Evolutionary conservation across 2,797 vertebrate species (phyloP).

Genomic region (Girardinus metallicus): DNA sequence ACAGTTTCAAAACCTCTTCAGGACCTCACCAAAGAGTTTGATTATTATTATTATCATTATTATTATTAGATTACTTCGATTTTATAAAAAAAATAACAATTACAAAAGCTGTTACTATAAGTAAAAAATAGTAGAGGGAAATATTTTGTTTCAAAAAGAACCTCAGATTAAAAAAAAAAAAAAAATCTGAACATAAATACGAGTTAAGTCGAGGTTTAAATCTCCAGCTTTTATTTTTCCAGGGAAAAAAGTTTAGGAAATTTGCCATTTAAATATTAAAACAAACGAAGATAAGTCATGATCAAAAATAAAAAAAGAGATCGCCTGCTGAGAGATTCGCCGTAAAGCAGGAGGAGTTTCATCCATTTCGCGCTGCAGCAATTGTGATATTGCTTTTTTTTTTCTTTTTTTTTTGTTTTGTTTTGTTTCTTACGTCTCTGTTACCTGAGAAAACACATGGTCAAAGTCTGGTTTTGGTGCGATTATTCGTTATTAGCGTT

Average conservation of each 20-base stretch:
- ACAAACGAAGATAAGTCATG: constrained; percentile 41
- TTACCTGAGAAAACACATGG: constrained; percentile 73
- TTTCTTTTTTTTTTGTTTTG: too few species aligned
- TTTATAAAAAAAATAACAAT: background rate
- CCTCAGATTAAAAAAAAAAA: background rate
- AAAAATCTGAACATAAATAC: constrained; percentile 40
- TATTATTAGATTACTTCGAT: background rate
- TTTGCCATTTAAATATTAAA: constrained; percentile 78
- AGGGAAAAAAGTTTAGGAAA: constrained; percentile 66
- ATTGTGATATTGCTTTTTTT: constrained; percentile 16
- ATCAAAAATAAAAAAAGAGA: constrained; percentile 23
- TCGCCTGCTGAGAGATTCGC: constrained; percentile 3
- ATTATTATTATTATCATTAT: background rate
- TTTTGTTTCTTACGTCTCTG: constrained; percentile 44
- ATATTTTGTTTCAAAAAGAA: background rate
- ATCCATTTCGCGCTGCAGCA: constrained; percentile 12
- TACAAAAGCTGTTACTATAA: background rate
- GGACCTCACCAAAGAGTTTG: background rate
- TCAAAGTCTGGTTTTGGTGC: constrained; percentile 16
- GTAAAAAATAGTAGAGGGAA: background rate
- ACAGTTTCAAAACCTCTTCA: background rate
- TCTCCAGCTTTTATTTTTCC: constrained; percentile 72
- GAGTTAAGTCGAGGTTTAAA: constrained; percentile 61
- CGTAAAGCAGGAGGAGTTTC: constrained; percentile 10
- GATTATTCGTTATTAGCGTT: constrained; percentile 38